phyloP scores from a whole-genome alignment of 2,797 vertebrate species.

The Tamandua tetradactyla region DNA sequence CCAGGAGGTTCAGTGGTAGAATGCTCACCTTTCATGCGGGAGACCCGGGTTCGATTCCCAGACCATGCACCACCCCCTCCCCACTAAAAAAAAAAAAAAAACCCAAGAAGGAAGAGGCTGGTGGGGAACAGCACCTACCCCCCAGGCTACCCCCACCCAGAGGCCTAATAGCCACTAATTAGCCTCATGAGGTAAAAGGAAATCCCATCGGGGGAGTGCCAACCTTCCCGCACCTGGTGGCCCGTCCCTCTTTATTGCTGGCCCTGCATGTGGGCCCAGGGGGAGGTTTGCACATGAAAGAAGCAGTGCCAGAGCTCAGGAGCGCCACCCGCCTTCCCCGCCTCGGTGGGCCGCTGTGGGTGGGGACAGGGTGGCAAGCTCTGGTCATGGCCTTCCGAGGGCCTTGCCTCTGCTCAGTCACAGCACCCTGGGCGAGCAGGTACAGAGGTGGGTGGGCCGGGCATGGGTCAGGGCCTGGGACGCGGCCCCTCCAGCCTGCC shows the following conservation, averaged over 20 bases:
- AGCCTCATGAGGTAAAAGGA: slow-evolving; percentile 36
- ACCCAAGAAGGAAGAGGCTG: neutral
- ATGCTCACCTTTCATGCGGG: too few species aligned
- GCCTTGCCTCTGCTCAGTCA: too few species aligned
- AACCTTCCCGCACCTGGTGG: neutral
- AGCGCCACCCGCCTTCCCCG: too few species aligned
- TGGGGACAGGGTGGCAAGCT: too few species aligned
- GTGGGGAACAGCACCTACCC: neutral
- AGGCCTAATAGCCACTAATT: neutral
- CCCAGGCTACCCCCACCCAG: neutral
- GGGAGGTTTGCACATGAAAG: slow-evolving; percentile 28
- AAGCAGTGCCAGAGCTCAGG: neutral
- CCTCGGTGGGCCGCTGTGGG: too few species aligned
- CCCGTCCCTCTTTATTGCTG: slow-evolving; percentile 61
- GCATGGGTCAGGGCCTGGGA: neutral
- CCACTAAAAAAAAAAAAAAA: too few species aligned
- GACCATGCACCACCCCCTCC: too few species aligned
- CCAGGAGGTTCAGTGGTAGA: too few species aligned
- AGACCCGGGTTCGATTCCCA: too few species aligned
- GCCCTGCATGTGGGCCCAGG: neutral
- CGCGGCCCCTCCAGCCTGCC: neutral
- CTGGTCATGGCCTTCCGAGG: too few species aligned
- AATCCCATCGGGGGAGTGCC: neutral
- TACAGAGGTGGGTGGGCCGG: too few species aligned
- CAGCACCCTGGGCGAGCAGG: too few species aligned